A percentile compares a stretch with the other conserved stretches of the same genome.
These are phyloP conservation scores for Zeus faber DNA, from an alignment of 2,113 vertebrate genomes.

Conservation along the genomic window DNA sequence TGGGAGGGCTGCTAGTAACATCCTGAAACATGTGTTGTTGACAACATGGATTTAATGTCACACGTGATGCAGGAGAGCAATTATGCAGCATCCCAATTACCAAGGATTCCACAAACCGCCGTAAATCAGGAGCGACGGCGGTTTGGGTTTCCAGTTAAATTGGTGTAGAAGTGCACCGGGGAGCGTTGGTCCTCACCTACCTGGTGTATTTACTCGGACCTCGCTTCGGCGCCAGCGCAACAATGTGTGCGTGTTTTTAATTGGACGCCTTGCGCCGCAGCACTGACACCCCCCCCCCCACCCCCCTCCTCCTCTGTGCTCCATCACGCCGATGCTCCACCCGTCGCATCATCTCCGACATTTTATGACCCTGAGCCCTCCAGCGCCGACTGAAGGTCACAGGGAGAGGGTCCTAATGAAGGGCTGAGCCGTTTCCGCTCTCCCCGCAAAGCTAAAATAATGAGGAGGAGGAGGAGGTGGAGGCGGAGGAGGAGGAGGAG, in stretches of 20 bases:
- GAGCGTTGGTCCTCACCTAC: no score
- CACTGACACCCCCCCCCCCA: slow-evolving; percentile 37
- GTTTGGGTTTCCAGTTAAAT: no score
- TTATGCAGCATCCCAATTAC: slow-evolving; percentile 51
- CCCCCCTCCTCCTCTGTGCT: slow-evolving; percentile 1
- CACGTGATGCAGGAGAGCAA: slow-evolving; percentile 42
- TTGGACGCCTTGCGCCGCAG: background rate
- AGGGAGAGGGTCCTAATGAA: slow-evolving; percentile 46
- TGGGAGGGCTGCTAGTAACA: slow-evolving; percentile 46
- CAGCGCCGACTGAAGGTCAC: slow-evolving; percentile 11
- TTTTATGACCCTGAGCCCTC: slow-evolving; percentile 13
- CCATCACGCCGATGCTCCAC: no score
- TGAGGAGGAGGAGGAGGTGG: background rate
- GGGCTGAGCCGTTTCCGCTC: slow-evolving; percentile 5
- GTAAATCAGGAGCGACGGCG: slow-evolving; percentile 40
- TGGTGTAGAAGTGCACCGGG: no score
- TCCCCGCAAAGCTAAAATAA: background rate
- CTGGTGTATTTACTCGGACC: no score
- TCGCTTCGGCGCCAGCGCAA: no score
- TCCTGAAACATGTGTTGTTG: slow-evolving; percentile 40
- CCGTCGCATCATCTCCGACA: no score
- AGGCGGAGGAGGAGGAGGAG: no score
- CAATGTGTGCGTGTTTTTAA: no score
- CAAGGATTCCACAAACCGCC: slow-evolving; percentile 14
- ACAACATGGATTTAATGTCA: slow-evolving; percentile 55